Evolutionary conservation across 2,797 vertebrate species (phyloP), one percentile per base, ranked within the genome.

Genomic region (Sarcoramphus papa): DNA sequence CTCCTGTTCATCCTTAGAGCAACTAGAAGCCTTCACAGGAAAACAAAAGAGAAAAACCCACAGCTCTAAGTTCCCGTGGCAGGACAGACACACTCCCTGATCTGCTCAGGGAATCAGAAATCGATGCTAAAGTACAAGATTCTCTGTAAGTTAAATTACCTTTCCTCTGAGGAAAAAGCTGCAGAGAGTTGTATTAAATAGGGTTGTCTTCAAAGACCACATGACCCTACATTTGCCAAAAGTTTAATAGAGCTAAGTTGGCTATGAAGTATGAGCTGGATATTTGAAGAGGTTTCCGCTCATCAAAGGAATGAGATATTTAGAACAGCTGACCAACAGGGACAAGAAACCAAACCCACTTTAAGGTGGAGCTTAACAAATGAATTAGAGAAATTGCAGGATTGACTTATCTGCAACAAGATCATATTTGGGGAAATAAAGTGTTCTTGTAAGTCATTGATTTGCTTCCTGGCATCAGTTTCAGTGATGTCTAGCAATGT

Each of bases 241-340:
- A 93, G 21, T 78, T 87, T 85, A 91, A 91, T 59, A 80, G 68
- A 88, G 37, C 40, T 85, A 80, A 77, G 57, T 57, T 75, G 41
- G 24, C 72, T 75, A 78, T 65, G 79, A 93, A 81, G 41, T 31
- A 85, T 35, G n/a, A 88, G 41, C 48, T 93, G 57, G 67, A 53
- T 62, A 73, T 72, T 93, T 59, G 59, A 87, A 89, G 67, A 85
- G 47, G 67, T 80, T 93, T 93, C 2, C 0, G 64, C 27, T 90
- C 91, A 88, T 90, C 84, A 92, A 88, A 95, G 60, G 85, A 93
- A 14, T 35, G 68, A 83, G 56, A 30, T 92, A 90, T 76, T 92
- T 78, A 64, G 64, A 95, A 83, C 81, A 94, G 85, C 78, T 95
- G 79, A 60, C 45, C 5, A 3, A 90, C 48, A 74, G 35, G 53